A percentile compares a stretch with the other conserved stretches of the same genome.
phyloP scores from a whole-genome alignment of 2,113 vertebrate genomes.

The Triplophysa rosa region DNA sequence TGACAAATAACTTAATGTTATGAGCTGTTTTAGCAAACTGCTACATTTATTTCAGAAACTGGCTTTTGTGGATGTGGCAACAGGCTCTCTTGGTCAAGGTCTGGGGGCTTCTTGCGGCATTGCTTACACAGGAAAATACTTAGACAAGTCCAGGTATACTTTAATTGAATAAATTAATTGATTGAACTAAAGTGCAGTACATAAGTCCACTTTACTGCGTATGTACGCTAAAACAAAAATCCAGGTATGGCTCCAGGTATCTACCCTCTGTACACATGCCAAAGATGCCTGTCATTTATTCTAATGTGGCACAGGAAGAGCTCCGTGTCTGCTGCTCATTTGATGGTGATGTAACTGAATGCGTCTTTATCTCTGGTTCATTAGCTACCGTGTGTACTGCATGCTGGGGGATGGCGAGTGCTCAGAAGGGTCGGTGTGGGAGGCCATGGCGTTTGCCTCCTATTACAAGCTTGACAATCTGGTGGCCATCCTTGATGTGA shows the following conservation, averaged over 20 bases:
- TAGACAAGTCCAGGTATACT: conserved; percentile 83
- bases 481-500: conserved; percentile 83
- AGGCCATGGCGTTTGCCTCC: conserved; percentile 86
- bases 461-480: conserved; percentile 84
- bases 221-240: too few species aligned
- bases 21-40: neutral
- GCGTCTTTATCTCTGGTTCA: neutral
- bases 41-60: conserved; percentile 72
- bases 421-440: conserved; percentile 85
- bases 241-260: too few species aligned
- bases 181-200: too few species aligned
- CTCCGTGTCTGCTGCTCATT: neutral
- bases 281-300: neutral
- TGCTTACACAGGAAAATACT: conserved; percentile 87
- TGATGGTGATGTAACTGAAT: neutral
- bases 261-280: too few species aligned
- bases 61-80: conserved; percentile 81
- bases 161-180: too few species aligned
- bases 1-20: too few species aligned
- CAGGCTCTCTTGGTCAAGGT: conserved; percentile 83
- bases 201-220: too few species aligned
- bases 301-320: neutral
- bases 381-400: conserved; percentile 87
- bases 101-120: conserved; percentile 84
- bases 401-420: conserved; percentile 82